phyloP scores from a whole-genome alignment of 2,797 vertebrate genomes.

The Diglossa cyanea region DNA sequence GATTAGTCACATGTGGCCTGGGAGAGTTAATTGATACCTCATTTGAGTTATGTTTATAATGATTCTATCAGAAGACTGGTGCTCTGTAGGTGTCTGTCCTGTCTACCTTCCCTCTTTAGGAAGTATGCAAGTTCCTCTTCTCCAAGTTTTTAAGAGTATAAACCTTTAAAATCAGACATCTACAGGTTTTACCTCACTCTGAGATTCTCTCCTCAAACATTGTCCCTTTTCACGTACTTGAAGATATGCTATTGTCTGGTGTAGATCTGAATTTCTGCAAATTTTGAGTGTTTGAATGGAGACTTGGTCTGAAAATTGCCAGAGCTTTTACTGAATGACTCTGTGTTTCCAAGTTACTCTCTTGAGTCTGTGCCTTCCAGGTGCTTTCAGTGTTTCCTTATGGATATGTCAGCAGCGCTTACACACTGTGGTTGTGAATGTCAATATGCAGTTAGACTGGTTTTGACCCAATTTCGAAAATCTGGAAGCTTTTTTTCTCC shows the following conservation, averaged over 20 bases:
- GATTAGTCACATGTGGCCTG: background rate
- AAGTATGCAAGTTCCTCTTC: background rate
- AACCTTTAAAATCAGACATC: background rate
- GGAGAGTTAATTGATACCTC: background rate
- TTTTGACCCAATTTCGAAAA: background rate
- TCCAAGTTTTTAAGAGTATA: background rate
- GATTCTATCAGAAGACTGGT: background rate
- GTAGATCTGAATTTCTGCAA: background rate
- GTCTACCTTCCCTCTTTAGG: background rate
- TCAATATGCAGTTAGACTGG: background rate
- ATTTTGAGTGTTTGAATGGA: background rate
- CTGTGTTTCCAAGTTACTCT: background rate
- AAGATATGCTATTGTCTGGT: background rate
- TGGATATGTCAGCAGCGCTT: background rate
- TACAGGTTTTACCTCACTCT: background rate
- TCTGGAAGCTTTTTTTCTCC: background rate
- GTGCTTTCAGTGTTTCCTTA: background rate
- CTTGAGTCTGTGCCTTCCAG: background rate
- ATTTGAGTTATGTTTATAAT: background rate
- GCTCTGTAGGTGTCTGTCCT: background rate
- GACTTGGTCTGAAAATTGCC: background rate
- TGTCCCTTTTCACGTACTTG: background rate
- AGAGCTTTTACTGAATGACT: background rate
- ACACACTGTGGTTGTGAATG: background rate
- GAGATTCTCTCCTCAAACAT: background rate